These are phyloP conservation scores for Macropus fuliginosus DNA, from an alignment of 2,797 vertebrate species.

Conservation along the genomic window DNA sequence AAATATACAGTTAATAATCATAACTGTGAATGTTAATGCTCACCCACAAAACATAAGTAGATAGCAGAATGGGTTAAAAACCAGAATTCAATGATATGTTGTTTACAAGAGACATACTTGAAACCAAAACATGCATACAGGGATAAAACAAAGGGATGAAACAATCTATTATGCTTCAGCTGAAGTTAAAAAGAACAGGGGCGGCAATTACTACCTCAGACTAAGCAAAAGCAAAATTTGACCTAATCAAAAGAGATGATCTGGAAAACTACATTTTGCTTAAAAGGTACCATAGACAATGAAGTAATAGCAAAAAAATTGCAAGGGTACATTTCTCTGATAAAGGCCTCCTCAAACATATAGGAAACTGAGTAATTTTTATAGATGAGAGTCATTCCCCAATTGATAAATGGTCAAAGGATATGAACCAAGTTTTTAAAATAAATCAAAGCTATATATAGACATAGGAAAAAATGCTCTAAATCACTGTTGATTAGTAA, in stretches of 20 bases:
- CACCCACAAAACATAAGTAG: neutral
- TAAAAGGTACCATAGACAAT: neutral
- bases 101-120: neutral
- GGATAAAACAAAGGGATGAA: neutral
- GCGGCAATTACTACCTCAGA: neutral
- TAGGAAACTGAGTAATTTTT: neutral
- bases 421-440: neutral
- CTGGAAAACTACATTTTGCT: neutral
- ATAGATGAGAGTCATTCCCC: neutral
- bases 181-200: neutral
- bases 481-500: neutral
- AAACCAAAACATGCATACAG: neutral
- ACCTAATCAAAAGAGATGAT: neutral
- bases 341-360: neutral
- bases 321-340: neutral
- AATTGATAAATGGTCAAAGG: neutral
- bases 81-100: neutral
- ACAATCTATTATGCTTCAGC: neutral
- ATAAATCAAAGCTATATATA: neutral
- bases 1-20: neutral
- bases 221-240: neutral
- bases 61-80: neutral
- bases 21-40: neutral
- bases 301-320: neutral
- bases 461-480: neutral